Evolutionary conservation across 2,888 invertebrate genomes (phyloP).

Genomic region (Aphodius granarius): DNA sequence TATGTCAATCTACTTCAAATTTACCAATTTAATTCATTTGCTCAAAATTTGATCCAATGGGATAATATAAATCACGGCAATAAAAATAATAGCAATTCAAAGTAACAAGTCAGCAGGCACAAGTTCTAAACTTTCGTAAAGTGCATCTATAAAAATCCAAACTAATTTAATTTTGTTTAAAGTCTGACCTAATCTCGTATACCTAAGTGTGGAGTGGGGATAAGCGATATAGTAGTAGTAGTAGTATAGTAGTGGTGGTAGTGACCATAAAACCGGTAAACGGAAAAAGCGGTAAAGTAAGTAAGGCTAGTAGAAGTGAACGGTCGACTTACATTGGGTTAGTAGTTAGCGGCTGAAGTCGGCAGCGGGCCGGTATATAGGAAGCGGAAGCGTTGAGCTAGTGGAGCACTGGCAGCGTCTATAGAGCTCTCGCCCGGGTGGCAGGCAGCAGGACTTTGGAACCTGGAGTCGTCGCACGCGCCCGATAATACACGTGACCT

Average conservation of each 20-base stretch:
- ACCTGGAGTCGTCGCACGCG: slow-evolving; percentile 49
- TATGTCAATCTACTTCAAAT: too few species aligned
- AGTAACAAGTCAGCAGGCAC: too few species aligned
- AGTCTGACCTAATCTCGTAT: not conserved
- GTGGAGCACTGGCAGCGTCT: not conserved
- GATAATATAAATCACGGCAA: too few species aligned
- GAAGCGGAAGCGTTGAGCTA: not conserved
- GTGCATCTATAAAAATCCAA: too few species aligned
- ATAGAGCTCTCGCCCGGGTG: slow-evolving; percentile 15
- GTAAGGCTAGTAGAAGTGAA: not conserved
- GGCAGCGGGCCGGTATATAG: not conserved
- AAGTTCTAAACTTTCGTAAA: too few species aligned
- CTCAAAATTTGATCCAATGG: too few species aligned
- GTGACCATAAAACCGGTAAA: not conserved
- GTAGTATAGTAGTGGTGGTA: not conserved
- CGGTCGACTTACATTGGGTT: not conserved
- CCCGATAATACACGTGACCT: slow-evolving; percentile 48
- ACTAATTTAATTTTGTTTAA: too few species aligned
- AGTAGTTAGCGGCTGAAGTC: not conserved
- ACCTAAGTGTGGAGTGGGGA: not conserved
- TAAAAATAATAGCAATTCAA: too few species aligned
- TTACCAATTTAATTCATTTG: too few species aligned
- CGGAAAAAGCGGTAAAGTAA: not conserved
- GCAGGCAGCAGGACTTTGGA: slow-evolving; percentile 42
- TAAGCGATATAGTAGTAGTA: not conserved